Base-by-base conservation (phyloP, 1,140 invertebrate genomes). In the Eubasilissa regina region DNA sequence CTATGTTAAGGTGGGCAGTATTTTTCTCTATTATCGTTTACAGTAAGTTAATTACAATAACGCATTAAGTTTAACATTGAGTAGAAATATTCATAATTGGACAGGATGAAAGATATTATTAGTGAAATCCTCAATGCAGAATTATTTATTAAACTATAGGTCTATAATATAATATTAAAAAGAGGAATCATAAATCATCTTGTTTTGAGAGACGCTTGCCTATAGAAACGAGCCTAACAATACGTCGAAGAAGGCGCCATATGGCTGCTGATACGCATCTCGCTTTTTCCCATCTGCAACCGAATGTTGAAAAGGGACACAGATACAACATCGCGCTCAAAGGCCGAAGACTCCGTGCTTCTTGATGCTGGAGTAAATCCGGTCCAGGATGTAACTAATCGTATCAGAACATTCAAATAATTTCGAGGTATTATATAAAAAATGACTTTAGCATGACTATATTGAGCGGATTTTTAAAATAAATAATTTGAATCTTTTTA, bases 171-270 rank as follows among this genome's bases (percentile, higher is more conserved):
- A 64, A 13, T 12, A 35, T 13, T 64, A 43, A 47, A 6, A 0
- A 70, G 4, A 0, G n/a, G 8, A 17, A 56, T 35, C n/a, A 74
- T 70, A 70, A 70, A 58, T 58, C 17, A 51, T 70, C 13, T 45
- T 62, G 12, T 21, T 70, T 78, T 78, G 62, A 72, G 48, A 72
- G 51, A 17, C 64, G 19, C 51, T 47, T 43, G 51, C 55, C 44
- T 82, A 80, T 77, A 80, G 60, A 75, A 79, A 64, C 81, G 70
- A 56, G 55, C 75, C 35, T 64, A 75, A 79, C 75, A 82, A 79
- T 82, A 79, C 66, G 70, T 79, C 25, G 68, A 66, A 72, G 75
- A 77, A 77, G 78, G 81, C 81, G 81, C 81, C 81, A 82, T 82
- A 82, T 82, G 81, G 81, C 78, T 80, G 81, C 60, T 66, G 78